Percentiles rank a stretch among this genome's conserved stretches.
Evolutionary conservation across 2,888 invertebrate genomes (phyloP).

Genomic region (Ametastegia equiseti): DNA sequence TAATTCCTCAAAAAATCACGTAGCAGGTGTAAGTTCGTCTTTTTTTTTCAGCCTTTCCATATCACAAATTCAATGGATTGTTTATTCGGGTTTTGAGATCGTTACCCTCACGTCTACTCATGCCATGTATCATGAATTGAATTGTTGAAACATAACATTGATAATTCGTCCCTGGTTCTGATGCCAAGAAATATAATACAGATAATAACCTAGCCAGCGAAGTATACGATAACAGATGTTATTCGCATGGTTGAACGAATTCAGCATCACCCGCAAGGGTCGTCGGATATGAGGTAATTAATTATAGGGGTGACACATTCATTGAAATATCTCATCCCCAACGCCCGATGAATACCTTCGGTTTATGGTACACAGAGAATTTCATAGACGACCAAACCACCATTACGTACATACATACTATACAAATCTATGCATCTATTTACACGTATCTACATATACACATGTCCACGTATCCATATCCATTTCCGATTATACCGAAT

Average conservation of each 20-base stretch:
- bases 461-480: not conserved
- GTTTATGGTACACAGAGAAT: slow-evolving; percentile 20
- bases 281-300: slow-evolving; percentile 27
- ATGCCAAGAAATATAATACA: not conserved
- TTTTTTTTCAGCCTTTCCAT: too few relatives aligned
- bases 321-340: slow-evolving; percentile 13
- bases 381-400: not conserved
- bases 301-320: slow-evolving; percentile 21
- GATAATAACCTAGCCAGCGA: not conserved
- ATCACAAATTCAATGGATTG: too few relatives aligned
- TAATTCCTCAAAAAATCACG: too few relatives aligned
- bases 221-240: not conserved
- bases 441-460: too few relatives aligned
- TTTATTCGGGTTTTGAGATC: too few relatives aligned
- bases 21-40: too few relatives aligned
- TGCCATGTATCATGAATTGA: too few relatives aligned
- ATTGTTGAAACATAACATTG: not conserved
- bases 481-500: not conserved
- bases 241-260: slow-evolving; percentile 14
- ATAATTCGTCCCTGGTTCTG: not conserved
- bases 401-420: not conserved
- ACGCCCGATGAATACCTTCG: not conserved
- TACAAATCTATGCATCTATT: slow-evolving; percentile 1
- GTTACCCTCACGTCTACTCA: too few relatives aligned
- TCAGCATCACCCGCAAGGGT: slow-evolving; percentile 4